Base-by-base conservation (phyloP, 2,888 invertebrate genomes). In the Hanleya hanleyi region DNA sequence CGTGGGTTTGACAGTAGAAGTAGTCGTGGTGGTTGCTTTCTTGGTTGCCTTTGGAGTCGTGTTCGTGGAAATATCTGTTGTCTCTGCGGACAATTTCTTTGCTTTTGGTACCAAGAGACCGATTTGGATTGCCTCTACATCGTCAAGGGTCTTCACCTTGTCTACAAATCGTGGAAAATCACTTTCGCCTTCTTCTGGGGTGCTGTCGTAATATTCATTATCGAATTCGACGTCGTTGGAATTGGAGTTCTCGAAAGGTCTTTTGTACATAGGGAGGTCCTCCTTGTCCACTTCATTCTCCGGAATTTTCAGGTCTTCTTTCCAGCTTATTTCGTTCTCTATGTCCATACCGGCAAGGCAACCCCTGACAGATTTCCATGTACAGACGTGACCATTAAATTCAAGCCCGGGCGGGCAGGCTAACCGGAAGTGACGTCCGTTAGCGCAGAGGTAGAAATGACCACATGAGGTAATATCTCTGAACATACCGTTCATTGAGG, bases 131-230 rank as follows among this genome's bases (percentile, higher is more conserved):
- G 57, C 4, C 22, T 57, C 57, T 29, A 57, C 29, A 9, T 57
- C 57, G 26, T 29, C 57, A 22, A 57, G 22, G 22, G 57, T 22
- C 29, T 57, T 57, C 2, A 57, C 57, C 29, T 57, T 57, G 29
- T 57, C 57, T 4, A 57, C 57, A 26, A 57, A 57, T 26, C 57
- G 22, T 4, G 57, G 57, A 9, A 57, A 57, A 15, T 57, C 57
- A 57, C 57, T 57, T 15, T 32, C 57, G 15, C 57, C 57, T 57
- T 57, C 57, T 57, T 57, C 57, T 26, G 57, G 57, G 57, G 57
- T 57, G 57, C 57, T 57, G 57, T 57, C 57, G 57, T 57, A 57
- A 26, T 57, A 57, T 15, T 57, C 32, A 26, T 57, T 57, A 15
- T 57, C 57, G 26, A 29, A 57, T 32, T 57, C 57, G 4, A 57